These are phyloP conservation scores for Drosophila aff. DNA, from an alignment of 1,140 invertebrate genomes.

Conservation along the genomic window DNA sequence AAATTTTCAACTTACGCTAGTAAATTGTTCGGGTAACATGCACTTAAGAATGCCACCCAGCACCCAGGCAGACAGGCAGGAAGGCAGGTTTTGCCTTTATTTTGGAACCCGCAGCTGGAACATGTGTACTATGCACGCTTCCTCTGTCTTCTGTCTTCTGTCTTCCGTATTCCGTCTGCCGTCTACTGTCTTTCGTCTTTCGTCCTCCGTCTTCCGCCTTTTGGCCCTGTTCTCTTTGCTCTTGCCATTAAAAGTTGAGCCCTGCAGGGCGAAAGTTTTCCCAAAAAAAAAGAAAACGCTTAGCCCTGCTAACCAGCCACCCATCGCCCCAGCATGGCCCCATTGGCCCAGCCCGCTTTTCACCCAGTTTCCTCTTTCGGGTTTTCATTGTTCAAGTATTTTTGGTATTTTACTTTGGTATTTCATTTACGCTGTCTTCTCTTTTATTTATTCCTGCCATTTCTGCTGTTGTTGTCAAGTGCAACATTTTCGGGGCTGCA, in stretches of 20 bases:
- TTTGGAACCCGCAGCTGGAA: slow-evolving; percentile 66
- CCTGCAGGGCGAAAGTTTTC: slow-evolving; percentile 65
- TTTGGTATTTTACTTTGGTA: slow-evolving; percentile 76
- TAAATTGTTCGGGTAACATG: slow-evolving; percentile 83
- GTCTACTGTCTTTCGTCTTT: background rate
- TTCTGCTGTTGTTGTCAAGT: slow-evolving; percentile 53
- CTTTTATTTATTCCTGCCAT: slow-evolving; percentile 32
- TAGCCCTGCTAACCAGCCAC: slow-evolving; percentile 44
- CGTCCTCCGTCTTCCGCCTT: background rate
- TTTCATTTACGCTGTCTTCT: slow-evolving; percentile 62
- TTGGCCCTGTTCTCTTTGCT: slow-evolving; percentile 67
- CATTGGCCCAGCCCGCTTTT: background rate
- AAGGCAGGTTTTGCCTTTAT: slow-evolving; percentile 17
- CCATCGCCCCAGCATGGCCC: background rate
- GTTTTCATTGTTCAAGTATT: slow-evolving; percentile 64
- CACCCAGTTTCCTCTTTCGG: slow-evolving; percentile 10
- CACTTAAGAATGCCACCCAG: slow-evolving; percentile 66
- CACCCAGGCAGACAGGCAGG: background rate
- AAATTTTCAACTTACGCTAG: slow-evolving; percentile 77
- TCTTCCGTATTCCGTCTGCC: too few species aligned
- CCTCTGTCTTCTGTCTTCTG: slow-evolving; percentile 1
- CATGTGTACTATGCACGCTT: slow-evolving; percentile 68
- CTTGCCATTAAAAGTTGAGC: slow-evolving; percentile 78
- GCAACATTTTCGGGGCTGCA: slow-evolving; percentile 65
- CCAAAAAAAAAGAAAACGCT: slow-evolving; percentile 34